Evolutionary conservation across 2,888 invertebrate genomes (phyloP).

Genomic region (Holacanthella duospinosa): DNA sequence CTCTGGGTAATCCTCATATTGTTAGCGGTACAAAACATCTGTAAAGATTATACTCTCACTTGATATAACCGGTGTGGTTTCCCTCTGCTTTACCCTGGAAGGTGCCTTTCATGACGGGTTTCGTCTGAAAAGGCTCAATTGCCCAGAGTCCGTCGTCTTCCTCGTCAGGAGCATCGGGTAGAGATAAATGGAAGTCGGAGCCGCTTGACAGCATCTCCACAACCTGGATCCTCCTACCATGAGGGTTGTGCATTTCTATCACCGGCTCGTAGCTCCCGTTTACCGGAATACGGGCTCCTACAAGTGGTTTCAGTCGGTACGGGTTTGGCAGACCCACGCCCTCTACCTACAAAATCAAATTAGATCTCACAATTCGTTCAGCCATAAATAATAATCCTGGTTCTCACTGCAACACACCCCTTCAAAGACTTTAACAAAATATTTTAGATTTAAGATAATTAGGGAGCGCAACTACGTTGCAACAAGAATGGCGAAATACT

Average conservation of each 20-base stretch:
- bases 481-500: too few relatives aligned
- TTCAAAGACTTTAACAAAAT: too few relatives aligned
- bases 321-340: slow-evolving; percentile 80
- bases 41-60: slow-evolving; percentile 43
- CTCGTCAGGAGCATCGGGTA: slow-evolving; percentile 46
- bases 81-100: slow-evolving; percentile 65
- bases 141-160: slow-evolving; percentile 76
- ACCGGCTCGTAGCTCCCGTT: slow-evolving; percentile 82
- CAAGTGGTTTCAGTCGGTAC: slow-evolving; percentile 79
- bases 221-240: slow-evolving; percentile 72
- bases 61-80: slow-evolving; percentile 75
- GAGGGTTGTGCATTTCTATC: slow-evolving; percentile 90
- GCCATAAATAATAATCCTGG: too few relatives aligned
- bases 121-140: slow-evolving; percentile 77
- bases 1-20: neutral
- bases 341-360: slow-evolving; percentile 51
- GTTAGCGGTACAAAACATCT: neutral
- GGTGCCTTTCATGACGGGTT: slow-evolving; percentile 74
- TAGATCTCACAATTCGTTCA: too few relatives aligned
- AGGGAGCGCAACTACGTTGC: too few relatives aligned
- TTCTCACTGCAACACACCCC: too few relatives aligned
- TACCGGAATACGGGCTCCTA: slow-evolving; percentile 79
- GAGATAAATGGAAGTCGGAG: slow-evolving; percentile 69
- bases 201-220: slow-evolving; percentile 58
- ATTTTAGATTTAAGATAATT: neutral